phyloP scores from a whole-genome alignment of 2,888 invertebrate genomes.

The Megaustenia siamemsis region DNA sequence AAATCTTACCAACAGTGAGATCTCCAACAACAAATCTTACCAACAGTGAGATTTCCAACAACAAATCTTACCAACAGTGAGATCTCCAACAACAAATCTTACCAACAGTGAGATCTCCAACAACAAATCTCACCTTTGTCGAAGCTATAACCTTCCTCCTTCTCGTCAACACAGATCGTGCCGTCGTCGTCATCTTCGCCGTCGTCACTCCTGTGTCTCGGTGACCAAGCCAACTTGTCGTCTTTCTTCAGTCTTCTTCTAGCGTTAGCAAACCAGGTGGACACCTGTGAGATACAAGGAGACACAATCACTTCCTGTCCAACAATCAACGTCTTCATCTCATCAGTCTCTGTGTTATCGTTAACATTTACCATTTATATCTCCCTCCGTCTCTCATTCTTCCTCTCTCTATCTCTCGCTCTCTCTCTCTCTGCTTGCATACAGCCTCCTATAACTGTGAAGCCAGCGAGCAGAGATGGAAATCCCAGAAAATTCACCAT shows the following conservation, averaged over 20 bases:
- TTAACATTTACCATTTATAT: neutral
- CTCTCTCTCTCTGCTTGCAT: neutral
- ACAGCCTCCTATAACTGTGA: too few relatives aligned
- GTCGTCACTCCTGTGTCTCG: neutral
- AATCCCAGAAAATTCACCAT: too few relatives aligned
- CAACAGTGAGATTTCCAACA: too few relatives aligned
- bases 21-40: too few relatives aligned
- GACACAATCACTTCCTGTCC: neutral
- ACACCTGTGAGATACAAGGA: constrained; percentile 7
- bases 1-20: too few relatives aligned
- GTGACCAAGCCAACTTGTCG: neutral
- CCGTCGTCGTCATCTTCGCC: neutral
- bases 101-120: too few relatives aligned
- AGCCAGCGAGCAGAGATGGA: too few relatives aligned
- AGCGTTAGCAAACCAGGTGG: constrained; percentile 32
- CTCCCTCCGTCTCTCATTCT: neutral
- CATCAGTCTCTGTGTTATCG: too few relatives aligned
- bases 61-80: too few relatives aligned
- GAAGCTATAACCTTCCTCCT: neutral
- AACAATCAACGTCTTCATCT: neutral
- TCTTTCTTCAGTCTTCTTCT: constrained; percentile 23
- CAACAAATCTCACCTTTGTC: neutral
- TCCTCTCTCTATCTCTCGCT: too few relatives aligned
- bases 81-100: too few relatives aligned
- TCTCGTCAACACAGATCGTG: neutral